A percentile compares a stretch with the other conserved stretches of the same genome.
Evolutionary conservation across 2,888 invertebrate species (phyloP).

Genomic region (Limnephilus rhombicus): DNA sequence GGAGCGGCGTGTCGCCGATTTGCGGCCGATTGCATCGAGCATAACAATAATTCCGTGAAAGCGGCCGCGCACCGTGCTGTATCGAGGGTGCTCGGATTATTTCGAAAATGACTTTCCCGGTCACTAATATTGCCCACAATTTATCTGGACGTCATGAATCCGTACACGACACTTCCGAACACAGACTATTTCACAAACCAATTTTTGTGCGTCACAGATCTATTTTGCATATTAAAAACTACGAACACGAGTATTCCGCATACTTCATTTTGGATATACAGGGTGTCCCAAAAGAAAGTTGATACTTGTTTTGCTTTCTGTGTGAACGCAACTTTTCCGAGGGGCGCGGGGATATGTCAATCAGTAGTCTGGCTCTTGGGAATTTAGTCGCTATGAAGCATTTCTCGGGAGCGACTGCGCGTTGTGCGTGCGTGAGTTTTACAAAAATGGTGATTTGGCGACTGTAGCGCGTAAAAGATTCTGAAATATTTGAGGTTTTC

Average conservation of each 20-base stretch:
- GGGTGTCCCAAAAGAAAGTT: too few relatives aligned
- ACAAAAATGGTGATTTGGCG: too few relatives aligned
- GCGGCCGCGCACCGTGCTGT: constrained; percentile 6
- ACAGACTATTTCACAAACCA: neutral
- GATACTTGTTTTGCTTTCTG: too few relatives aligned
- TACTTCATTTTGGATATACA: neutral
- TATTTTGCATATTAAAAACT: neutral
- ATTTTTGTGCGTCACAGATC: neutral
- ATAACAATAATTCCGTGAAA: constrained; percentile 42
- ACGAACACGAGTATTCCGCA: neutral
- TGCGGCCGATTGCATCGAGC: constrained; percentile 42
- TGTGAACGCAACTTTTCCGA: too few relatives aligned
- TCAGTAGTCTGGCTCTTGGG: too few relatives aligned
- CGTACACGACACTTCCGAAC: neutral
- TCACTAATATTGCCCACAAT: neutral
- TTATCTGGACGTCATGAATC: neutral
- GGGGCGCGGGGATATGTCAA: too few relatives aligned
- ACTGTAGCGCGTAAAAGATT: too few relatives aligned
- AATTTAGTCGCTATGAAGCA: too few relatives aligned
- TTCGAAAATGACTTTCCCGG: neutral
- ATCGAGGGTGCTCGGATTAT: neutral
- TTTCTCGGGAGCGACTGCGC: too few relatives aligned
- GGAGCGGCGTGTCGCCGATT: constrained; percentile 47
- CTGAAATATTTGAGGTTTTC: too few relatives aligned
- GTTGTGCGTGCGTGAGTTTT: too few relatives aligned